phyloP scores from a whole-genome alignment of 2,113 vertebrate species.

The Brachypodius melanocephalos region DNA sequence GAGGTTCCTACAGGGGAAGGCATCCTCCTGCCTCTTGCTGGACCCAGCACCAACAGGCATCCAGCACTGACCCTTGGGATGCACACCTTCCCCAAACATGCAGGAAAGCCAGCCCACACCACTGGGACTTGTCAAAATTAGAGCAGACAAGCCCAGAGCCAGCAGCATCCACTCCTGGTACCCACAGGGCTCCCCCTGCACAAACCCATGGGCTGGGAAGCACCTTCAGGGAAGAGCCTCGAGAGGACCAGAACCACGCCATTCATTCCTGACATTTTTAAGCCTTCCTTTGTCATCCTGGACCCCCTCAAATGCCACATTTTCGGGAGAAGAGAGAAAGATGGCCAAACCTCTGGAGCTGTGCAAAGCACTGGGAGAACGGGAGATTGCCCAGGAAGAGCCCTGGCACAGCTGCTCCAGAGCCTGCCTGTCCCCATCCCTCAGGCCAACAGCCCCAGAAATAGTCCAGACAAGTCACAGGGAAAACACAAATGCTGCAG shows the following conservation, averaged over 20 bases:
- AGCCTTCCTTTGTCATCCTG: background rate
- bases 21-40: background rate
- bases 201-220: background rate
- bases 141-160: background rate
- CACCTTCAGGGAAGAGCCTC: background rate
- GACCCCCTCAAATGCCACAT: background rate
- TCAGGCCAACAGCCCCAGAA: background rate
- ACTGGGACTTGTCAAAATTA: background rate
- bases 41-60: background rate
- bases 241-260: background rate
- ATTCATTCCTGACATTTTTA: background rate
- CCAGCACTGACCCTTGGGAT: background rate
- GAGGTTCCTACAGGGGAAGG: background rate
- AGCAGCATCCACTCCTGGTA: background rate
- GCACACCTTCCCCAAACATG: rapidly evolving
- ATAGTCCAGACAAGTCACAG: background rate
- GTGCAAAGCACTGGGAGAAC: background rate
- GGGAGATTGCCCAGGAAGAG: background rate
- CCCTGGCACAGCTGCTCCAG: background rate
- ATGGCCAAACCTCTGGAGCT: rapidly evolving
- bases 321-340: background rate
- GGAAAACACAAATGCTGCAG: background rate
- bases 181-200: rapidly evolving
- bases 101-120: background rate
- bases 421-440: background rate